Percentiles rank a stretch among this genome's conserved stretches.
Evolutionary conservation across 2,888 invertebrate species (phyloP).

Genomic region (Patella caerulea): DNA sequence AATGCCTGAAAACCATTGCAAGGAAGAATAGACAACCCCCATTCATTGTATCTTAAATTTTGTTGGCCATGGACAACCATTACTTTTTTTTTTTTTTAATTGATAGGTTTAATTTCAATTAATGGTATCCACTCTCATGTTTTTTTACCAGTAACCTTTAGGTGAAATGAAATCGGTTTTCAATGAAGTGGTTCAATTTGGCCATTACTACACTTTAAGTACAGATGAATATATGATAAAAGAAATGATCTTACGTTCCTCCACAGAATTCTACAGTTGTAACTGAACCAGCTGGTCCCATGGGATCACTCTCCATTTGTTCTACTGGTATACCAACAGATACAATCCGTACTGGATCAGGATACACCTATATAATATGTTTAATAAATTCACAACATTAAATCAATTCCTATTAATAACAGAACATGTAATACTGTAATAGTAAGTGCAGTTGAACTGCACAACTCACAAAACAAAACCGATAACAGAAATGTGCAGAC

Average conservation of each 20-base stretch:
- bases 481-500: too few species aligned
- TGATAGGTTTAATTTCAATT: too few species aligned
- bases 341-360: conserved; percentile 88
- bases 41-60: neutral
- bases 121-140: too few species aligned
- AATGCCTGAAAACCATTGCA: conserved; percentile 76
- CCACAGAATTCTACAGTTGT: conserved; percentile 99
- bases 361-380: conserved; percentile 80
- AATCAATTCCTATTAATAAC: neutral
- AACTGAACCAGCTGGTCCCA: conserved; percentile 81
- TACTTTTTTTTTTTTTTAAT: too few species aligned
- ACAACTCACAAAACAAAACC: too few species aligned
- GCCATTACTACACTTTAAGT: too few species aligned
- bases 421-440: neutral
- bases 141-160: too few species aligned
- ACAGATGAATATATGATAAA: neutral
- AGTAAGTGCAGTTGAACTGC: too few species aligned
- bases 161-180: too few species aligned
- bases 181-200: too few species aligned
- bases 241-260: conserved; percentile 82
- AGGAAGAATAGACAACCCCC: neutral
- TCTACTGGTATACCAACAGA: conserved; percentile 95
- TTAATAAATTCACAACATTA: neutral
- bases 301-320: conserved; percentile 87
- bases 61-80: neutral